phyloP scores from a whole-genome alignment of 1,140 invertebrate genomes.

The Fopius arisanus region DNA sequence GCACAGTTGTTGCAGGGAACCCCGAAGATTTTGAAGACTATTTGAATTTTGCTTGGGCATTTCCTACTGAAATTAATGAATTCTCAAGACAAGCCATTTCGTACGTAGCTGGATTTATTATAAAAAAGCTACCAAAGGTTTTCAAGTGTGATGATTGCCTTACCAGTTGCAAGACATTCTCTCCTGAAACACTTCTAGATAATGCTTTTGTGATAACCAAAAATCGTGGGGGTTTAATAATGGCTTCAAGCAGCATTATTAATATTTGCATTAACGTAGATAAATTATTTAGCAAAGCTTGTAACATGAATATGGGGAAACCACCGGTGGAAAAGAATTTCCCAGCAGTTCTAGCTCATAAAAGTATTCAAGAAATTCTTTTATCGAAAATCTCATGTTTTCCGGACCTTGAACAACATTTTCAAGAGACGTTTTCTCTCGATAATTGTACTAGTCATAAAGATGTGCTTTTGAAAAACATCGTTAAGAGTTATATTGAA shows the following conservation, averaged over 20 bases:
- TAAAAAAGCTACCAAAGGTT: not conserved
- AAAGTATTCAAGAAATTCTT: not conserved
- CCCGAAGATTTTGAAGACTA: not conserved
- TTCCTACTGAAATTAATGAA: not conserved
- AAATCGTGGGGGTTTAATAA: not conserved
- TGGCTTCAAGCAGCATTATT: not conserved
- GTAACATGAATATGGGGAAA: not conserved
- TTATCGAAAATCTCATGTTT: not conserved
- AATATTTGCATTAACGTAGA: not conserved
- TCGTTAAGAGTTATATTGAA: not conserved
- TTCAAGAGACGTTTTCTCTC: not conserved
- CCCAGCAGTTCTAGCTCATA: not conserved
- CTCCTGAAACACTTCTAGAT: too few relatives aligned
- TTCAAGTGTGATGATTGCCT: not conserved
- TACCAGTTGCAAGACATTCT: not conserved
- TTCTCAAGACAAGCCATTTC: not conserved
- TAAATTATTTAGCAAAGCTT: not conserved
- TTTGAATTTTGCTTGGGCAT: not conserved
- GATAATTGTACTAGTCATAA: not conserved
- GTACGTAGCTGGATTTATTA: not conserved
- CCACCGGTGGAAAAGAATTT: constrained; percentile 3
- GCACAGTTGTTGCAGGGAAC: not conserved
- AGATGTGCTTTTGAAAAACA: not conserved
- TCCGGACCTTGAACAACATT: not conserved
- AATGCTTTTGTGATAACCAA: constrained; percentile 18